Evolutionary conservation across 2,113 vertebrate species (phyloP), one percentile per base, ranked within the genome.

Genomic region (Orientallactaga bullata): DNA sequence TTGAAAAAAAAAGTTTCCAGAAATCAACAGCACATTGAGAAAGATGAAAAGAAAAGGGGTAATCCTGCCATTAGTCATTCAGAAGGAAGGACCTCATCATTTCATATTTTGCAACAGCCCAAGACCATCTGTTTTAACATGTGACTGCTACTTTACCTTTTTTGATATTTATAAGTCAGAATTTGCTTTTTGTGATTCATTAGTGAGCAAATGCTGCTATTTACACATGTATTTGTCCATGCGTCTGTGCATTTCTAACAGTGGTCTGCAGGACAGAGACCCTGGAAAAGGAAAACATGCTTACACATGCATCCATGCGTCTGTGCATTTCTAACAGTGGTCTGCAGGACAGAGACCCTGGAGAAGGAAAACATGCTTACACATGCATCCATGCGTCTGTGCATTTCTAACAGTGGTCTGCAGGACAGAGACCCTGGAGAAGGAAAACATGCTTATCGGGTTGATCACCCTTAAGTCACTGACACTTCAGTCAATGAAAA

Each of bases 51-150:
- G 32, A 85, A n/a, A 72, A 39, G 81, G 17, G 8, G 78, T 35
- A 88, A n/a, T 87, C 66, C 76, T 80, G 85, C 11, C 35, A 79
- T 69, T 83, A 47, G 28, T 74, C 30, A 94, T 89, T 95, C 73
- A 94, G 42, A 26, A 77, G 39, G 66, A 74, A 78, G 28, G 30
- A 88, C 51, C 82, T 71, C 42, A 60, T 88, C 15, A 81, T 68
- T 91, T 77, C 80, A 37, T 69, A 65, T 69, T 92, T 87, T 78
- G 2, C 79, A 88, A 71, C 9, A 94, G 61, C 63, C 6, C 47
- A 8, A 8, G 39, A 84, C 12, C 60, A 91, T 86, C n/a, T n/a
- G 51, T 13, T 55, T 82, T 73, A 13, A 60, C 6, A 55, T 11
- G 15, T 76, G 23, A 78, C n/a, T 42, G 74, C n/a, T 86, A 20